Evolutionary conservation across 1,140 invertebrate species (phyloP).

Genomic region (Drosophila erecta): DNA sequence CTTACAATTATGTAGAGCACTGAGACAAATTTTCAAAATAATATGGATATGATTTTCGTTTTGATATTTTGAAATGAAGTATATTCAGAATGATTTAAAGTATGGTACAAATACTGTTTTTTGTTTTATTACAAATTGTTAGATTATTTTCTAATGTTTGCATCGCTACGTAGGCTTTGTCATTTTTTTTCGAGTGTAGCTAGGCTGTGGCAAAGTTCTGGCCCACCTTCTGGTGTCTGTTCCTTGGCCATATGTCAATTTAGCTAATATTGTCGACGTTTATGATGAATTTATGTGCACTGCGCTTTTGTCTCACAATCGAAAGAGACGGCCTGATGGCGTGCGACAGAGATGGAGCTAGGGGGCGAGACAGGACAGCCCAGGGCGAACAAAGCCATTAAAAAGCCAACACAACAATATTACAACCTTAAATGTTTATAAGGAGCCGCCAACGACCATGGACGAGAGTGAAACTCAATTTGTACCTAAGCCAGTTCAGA

Average conservation of each 20-base stretch:
- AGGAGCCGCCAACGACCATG: conserved; percentile 14
- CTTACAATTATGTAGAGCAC: too few relatives aligned
- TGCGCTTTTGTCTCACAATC: conserved; percentile 55
- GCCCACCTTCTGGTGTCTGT: conserved; percentile 16
- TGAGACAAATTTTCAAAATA: too few relatives aligned
- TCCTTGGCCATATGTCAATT: conserved; percentile 66
- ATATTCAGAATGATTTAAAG: too few relatives aligned
- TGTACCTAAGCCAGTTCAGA: conserved; percentile 64
- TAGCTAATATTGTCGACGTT: conserved; percentile 73
- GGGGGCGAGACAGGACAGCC: conserved; percentile 12
- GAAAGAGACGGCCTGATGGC: background rate
- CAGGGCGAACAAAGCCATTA: conserved; percentile 65
- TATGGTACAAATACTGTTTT: too few relatives aligned
- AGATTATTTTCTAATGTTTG: too few relatives aligned
- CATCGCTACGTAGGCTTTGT: too few relatives aligned
- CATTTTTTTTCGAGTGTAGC: conserved; percentile 6
- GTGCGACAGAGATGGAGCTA: background rate
- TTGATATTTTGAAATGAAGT: too few relatives aligned
- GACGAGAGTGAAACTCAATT: conserved; percentile 67
- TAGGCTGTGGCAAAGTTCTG: conserved; percentile 22
- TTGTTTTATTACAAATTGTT: too few relatives aligned
- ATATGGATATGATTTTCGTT: too few relatives aligned
- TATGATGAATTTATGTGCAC: conserved; percentile 72
- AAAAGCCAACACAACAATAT: conserved; percentile 62
- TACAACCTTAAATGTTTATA: conserved; percentile 66